A percentile compares a stretch with the other conserved stretches of the same genome.
Evolutionary conservation across 2,888 invertebrate genomes (phyloP).

Genomic region (Andrena flavipes): DNA sequence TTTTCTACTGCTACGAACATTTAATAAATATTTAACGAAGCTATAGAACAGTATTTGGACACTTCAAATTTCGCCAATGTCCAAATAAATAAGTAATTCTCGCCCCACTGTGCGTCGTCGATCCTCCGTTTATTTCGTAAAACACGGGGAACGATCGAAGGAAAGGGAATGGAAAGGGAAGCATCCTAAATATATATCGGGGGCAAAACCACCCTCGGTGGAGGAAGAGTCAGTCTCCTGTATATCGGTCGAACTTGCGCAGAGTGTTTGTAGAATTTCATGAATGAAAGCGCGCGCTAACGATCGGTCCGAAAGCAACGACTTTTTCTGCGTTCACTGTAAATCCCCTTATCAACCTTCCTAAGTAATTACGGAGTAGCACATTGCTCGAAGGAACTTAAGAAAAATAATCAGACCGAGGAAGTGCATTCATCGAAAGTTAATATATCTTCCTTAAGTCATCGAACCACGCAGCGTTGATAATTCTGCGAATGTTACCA

Average conservation of each 20-base stretch:
- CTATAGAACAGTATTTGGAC: too few species aligned
- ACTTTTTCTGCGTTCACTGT: background rate
- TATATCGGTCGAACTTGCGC: slow-evolving; percentile 62
- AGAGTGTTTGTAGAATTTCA: slow-evolving; percentile 52
- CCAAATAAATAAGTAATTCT: too few species aligned
- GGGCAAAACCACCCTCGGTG: slow-evolving; percentile 45
- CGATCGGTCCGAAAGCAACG: slow-evolving; percentile 5
- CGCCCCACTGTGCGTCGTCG: too few species aligned
- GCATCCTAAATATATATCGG: slow-evolving; percentile 42
- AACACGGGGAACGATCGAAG: slow-evolving; percentile 9
- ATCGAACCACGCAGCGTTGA: background rate
- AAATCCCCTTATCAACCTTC: background rate
- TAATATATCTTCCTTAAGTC: background rate
- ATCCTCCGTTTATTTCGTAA: background rate
- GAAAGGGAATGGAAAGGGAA: slow-evolving; percentile 47
- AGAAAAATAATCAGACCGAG: background rate
- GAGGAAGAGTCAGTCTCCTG: slow-evolving; percentile 38
- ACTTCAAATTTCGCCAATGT: too few species aligned
- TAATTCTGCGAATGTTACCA: background rate
- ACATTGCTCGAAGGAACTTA: background rate
- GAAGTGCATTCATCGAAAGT: background rate
- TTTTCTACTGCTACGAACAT: too few species aligned
- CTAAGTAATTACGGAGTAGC: background rate
- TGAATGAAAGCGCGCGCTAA: slow-evolving; percentile 53
- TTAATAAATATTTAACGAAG: too few species aligned